Evolutionary conservation across 2,888 invertebrate genomes (phyloP).

Genomic region (Chloroclystis v-ata): DNA sequence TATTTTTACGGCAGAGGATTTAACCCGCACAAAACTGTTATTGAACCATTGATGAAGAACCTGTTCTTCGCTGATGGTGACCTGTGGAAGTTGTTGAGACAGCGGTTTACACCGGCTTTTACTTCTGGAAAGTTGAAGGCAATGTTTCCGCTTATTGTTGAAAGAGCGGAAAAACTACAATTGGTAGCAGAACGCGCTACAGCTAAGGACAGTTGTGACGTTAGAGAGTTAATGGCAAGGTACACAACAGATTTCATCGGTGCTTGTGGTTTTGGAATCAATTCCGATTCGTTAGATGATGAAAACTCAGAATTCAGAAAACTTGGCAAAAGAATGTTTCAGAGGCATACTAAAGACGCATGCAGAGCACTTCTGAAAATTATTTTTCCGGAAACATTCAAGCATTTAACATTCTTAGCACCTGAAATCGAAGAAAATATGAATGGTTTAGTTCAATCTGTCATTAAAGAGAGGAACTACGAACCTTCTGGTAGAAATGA

Average conservation of each 20-base stretch:
- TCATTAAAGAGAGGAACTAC: conserved; percentile 44
- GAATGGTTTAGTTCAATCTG: conserved; percentile 38
- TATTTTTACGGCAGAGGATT: conserved; percentile 46
- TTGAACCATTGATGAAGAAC: conserved; percentile 48
- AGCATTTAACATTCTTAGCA: conserved; percentile 33
- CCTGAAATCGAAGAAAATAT: conserved; percentile 37
- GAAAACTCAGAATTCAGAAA: conserved; percentile 47
- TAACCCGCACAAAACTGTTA: conserved; percentile 35
- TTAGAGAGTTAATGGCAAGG: conserved; percentile 52
- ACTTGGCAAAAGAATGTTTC: conserved; percentile 44
- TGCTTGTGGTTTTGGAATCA: conserved; percentile 51
- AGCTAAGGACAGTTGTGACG: conserved; percentile 29
- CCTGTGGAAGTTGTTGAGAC: conserved; percentile 49
- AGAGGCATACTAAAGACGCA: conserved; percentile 26
- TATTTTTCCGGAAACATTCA: conserved; percentile 39
- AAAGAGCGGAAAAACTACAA: conserved; percentile 45
- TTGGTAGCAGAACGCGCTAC: conserved; percentile 28
- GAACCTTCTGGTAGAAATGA: conserved; percentile 45
- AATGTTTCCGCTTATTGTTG: conserved; percentile 56
- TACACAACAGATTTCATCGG: conserved; percentile 55
- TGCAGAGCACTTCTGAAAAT: conserved; percentile 37
- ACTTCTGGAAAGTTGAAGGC: conserved; percentile 50
- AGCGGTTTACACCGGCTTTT: conserved; percentile 54
- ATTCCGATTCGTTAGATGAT: conserved; percentile 44
- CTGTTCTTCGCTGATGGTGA: conserved; percentile 53